phyloP scores from a whole-genome alignment of 2,888 invertebrate genomes.

The Heterodera filipjevi region DNA sequence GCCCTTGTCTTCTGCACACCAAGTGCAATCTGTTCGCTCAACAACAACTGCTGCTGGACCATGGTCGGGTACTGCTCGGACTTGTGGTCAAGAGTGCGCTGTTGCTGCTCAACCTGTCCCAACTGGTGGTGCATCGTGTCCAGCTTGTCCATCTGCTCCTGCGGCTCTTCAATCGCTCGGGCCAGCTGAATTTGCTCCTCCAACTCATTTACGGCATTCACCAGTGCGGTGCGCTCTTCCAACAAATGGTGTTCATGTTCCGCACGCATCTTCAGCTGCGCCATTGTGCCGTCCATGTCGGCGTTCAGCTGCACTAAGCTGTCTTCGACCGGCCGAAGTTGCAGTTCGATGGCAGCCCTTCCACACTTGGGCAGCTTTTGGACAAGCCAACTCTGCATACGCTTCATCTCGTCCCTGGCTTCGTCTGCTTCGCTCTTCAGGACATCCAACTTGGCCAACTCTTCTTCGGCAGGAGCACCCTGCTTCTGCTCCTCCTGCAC shows the following conservation, averaged over 20 bases:
- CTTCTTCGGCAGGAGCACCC: not conserved
- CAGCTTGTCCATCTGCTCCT: not conserved
- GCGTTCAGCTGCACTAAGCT: not conserved
- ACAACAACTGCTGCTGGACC: not conserved
- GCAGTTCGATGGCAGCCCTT: not conserved
- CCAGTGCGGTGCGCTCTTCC: constrained; percentile 1
- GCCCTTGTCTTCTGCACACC: not conserved
- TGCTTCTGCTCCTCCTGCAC: not conserved
- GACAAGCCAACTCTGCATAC: not conserved
- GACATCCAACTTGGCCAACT: constrained; percentile 4
- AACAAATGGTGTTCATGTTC: not conserved
- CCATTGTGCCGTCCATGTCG: not conserved
- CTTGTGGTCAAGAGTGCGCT: not conserved
- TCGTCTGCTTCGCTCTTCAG: not conserved
- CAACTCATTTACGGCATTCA: not conserved
- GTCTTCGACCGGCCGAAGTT: not conserved
- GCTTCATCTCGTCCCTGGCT: not conserved
- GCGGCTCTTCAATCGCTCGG: not conserved
- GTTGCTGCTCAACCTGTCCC: not conserved
- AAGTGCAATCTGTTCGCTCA: not conserved
- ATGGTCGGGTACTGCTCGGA: constrained; percentile 19
- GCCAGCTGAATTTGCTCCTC: not conserved
- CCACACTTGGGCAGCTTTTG: not conserved
- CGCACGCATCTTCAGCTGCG: not conserved
- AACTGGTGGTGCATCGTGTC: not conserved